Base-by-base conservation (phyloP, 2,888 invertebrate genomes). In the Suillia variegata region DNA sequence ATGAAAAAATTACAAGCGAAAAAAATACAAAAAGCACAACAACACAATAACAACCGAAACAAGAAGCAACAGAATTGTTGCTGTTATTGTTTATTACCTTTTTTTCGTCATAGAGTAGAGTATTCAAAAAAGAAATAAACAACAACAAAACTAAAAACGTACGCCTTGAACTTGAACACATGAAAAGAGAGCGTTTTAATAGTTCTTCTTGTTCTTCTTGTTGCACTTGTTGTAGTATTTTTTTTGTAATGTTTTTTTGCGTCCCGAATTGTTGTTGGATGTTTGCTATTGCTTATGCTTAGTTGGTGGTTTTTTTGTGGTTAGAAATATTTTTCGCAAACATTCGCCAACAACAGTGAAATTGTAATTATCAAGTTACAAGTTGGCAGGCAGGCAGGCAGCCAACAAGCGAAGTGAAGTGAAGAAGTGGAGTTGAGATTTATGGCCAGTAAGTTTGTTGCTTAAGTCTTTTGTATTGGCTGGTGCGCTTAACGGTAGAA, bases 111-210 rank as follows among this genome's bases (percentile, higher is more conserved):
- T 45, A 17, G 17, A 5, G n/a, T n/a, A n/a, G 6, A 13, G 38
- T 10, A 45, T 18, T 18, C 5, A 20, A 4, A 13, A n/a, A 45
- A 45, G 6, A 4, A 45, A 3, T 8, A 45, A 45, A n/a, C n/a
- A 38, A 38, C 4, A n/a, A 8, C n/a, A 45, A 17, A 45, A 45
- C 20, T 18, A 18, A 8, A 45, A 18, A 45, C 20, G 17, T 45
- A 20, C 20, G 45, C 20, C 45, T 45, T 45, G 45, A 45, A 45
- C 45, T 45, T 45, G 45, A 45, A 45, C 45, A 45, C 18, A 18
- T 10, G 38, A 10, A 4, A 38, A 3, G n/a, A n/a, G 38, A 38
- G 38, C 38, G 38, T 13, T n/a, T 31, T 6, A 31, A 31, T 31
- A 31, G 6, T 31, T 10, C 38, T 26, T 26, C 26, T 5, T 26